Conservation (phyloP, 2,113 vertebrate species). For the Channa argus region DNA sequence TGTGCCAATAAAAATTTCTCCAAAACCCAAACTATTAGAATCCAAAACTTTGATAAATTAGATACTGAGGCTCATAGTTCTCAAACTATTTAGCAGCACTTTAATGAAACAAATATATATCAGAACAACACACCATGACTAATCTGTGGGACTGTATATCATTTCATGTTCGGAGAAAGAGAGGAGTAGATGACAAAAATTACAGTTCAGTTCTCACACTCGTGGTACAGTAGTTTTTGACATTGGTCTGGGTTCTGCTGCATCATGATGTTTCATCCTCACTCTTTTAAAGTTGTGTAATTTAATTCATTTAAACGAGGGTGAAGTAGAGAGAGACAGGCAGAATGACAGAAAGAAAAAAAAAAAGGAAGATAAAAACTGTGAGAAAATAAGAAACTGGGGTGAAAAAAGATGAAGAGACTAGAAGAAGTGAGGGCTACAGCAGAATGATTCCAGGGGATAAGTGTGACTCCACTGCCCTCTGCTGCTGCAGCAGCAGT, state of each 20-base stretch:
- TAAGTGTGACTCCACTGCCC: slow-evolving; percentile 46
- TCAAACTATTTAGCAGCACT: neutral
- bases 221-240: neutral
- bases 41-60: slow-evolving; percentile 4
- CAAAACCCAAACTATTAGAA: neutral
- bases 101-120: slow-evolving; percentile 30
- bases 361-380: neutral
- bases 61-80: slow-evolving; percentile 14
- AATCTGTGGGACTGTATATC: slow-evolving; percentile 9
- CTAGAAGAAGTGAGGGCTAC: neutral
- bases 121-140: neutral
- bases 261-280: slow-evolving; percentile 36
- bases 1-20: neutral
- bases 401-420: neutral
- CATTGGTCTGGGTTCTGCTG: slow-evolving; percentile 36
- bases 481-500: slow-evolving; percentile 49
- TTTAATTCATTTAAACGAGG: slow-evolving; percentile 45
- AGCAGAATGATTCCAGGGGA: neutral
- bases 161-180: slow-evolving; percentile 18
- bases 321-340: slow-evolving; percentile 1
- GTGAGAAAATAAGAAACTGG: neutral
- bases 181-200: slow-evolving; percentile 23
- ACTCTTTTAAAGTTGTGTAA: slow-evolving; percentile 49
- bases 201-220: slow-evolving; percentile 19
- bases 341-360: slow-evolving; percentile 7